Evolutionary conservation across 2,888 invertebrate species (phyloP).

Genomic region (Hypena proboscidalis): DNA sequence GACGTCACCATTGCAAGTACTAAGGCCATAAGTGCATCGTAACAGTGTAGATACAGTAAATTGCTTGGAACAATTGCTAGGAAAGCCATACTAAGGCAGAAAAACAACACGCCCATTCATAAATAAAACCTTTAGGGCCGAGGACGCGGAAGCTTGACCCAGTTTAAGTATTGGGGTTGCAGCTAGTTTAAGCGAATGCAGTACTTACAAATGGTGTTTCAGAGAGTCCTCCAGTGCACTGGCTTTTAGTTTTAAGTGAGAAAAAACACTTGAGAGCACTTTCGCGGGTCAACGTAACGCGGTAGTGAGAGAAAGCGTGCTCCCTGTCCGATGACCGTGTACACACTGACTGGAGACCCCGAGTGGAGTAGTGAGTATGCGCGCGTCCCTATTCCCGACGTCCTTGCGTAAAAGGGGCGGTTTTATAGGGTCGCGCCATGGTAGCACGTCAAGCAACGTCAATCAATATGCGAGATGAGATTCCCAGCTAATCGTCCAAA

Average conservation of each 20-base stretch:
- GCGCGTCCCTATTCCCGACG: constrained; percentile 82
- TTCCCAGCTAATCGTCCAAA: constrained; percentile 60
- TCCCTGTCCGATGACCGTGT: constrained; percentile 61
- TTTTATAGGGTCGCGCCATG: constrained; percentile 78
- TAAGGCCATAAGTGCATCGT: constrained; percentile 19
- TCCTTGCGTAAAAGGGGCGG: constrained; percentile 81
- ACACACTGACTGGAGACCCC: constrained; percentile 64
- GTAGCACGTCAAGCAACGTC: constrained; percentile 75
- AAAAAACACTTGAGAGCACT: constrained; percentile 52
- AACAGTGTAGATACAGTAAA: constrained; percentile 18
- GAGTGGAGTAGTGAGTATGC: constrained; percentile 68
- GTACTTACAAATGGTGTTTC: constrained; percentile 75
- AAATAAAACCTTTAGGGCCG: constrained; percentile 70
- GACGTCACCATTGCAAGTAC: constrained; percentile 46
- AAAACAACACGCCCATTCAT: constrained; percentile 69
- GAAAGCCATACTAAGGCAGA: constrained; percentile 41
- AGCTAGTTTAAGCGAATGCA: constrained; percentile 27
- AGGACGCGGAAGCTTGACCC: constrained; percentile 81
- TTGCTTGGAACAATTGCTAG: constrained; percentile 27
- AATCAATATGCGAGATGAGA: constrained; percentile 83
- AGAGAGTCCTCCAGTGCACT: constrained; percentile 70
- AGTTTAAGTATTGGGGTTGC: constrained; percentile 54
- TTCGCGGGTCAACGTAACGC: constrained; percentile 57
- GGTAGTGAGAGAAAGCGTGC: constrained; percentile 59
- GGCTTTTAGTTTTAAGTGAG: constrained; percentile 46